Conservation (phyloP, 2,888 invertebrate species). For the Cantharis nigra region DNA sequence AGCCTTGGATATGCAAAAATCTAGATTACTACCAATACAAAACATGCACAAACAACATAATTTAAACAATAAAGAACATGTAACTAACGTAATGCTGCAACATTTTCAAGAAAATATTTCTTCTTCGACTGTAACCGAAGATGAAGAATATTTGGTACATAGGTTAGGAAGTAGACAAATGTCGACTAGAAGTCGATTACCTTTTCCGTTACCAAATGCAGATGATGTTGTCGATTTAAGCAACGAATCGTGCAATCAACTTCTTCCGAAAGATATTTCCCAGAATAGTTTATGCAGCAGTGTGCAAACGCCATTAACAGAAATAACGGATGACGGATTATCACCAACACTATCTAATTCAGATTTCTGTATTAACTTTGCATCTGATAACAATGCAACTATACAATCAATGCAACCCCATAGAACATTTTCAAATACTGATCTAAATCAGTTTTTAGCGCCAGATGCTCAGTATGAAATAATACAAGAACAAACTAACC, state of each 20-base stretch:
- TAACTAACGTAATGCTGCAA: conserved; percentile 40
- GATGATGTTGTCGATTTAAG: conserved; percentile 19
- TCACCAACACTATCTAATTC: conserved; percentile 44
- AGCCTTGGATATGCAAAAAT: conserved; percentile 55
- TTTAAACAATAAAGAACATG: conserved; percentile 38
- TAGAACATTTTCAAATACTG: conserved; percentile 37
- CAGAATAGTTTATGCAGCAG: conserved; percentile 51
- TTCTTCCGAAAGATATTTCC: conserved; percentile 50
- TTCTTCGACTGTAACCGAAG: conserved; percentile 50
- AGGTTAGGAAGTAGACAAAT: conserved; percentile 63
- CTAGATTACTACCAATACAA: conserved; percentile 51
- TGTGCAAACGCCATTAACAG: conserved; percentile 54
- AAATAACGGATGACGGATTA: conserved; percentile 53
- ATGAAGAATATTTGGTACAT: conserved; percentile 64
- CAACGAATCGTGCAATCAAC: conserved; percentile 43
- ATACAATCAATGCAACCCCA: conserved; percentile 35
- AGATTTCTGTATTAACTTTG: conserved; percentile 49
- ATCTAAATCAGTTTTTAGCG: conserved; percentile 57
- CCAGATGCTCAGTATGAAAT: conserved; percentile 69
- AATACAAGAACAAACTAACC: conserved; percentile 57
- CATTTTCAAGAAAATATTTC: conserved; percentile 48
- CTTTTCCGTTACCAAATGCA: conserved; percentile 56
- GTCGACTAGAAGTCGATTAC: conserved; percentile 64
- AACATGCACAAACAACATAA: conserved; percentile 53
- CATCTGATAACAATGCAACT: conserved; percentile 43